Percentiles rank a stretch among this genome's conserved stretches.
These are phyloP conservation scores for Thaumetopoea pityocampa DNA, from an alignment of 1,140 invertebrate genomes.

Conservation along the genomic window DNA sequence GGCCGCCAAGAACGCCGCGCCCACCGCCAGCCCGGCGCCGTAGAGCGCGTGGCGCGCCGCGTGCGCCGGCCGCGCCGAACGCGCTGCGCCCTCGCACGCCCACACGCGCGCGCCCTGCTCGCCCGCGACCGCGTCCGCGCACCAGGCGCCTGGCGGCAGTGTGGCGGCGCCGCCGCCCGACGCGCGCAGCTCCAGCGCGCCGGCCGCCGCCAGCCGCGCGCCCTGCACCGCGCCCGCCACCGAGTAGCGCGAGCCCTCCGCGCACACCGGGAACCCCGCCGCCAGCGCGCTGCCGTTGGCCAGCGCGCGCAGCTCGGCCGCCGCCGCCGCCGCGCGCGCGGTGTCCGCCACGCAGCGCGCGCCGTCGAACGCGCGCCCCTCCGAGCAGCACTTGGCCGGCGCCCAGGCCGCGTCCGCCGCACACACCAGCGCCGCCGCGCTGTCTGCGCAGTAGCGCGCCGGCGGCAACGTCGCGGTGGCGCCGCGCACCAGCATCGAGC, in stretches of 20 bases:
- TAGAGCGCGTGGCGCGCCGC: constrained; percentile 74
- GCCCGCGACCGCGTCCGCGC: constrained; percentile 77
- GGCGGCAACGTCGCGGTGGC: constrained; percentile 50
- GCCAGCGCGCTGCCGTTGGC: constrained; percentile 62
- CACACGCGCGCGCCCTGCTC: constrained; percentile 75
- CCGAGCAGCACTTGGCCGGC: constrained; percentile 47
- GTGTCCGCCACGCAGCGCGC: constrained; percentile 73
- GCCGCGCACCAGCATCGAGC: constrained; percentile 71
- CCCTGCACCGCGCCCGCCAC: constrained; percentile 62
- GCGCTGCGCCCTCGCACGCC: constrained; percentile 76
- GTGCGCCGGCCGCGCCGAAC: constrained; percentile 62
- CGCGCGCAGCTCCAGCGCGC: constrained; percentile 52
- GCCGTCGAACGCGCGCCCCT: constrained; percentile 59
- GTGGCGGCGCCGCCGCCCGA: constrained; percentile 28
- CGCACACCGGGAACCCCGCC: constrained; percentile 59
- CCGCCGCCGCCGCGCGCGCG: constrained; percentile 78
- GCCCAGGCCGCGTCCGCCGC: constrained; percentile 37
- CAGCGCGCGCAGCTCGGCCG: constrained; percentile 61
- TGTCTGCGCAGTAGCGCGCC: constrained; percentile 78
- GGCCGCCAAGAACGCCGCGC: constrained; percentile 85
- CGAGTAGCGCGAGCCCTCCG: constrained; percentile 50
- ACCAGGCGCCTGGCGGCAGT: constrained; percentile 76
- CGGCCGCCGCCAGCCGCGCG: constrained; percentile 68
- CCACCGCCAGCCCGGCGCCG: constrained; percentile 84
- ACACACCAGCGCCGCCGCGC: constrained; percentile 77